Evolutionary conservation across 1,140 invertebrate species (phyloP).

Genomic region (Panagrolaimus sp.): DNA sequence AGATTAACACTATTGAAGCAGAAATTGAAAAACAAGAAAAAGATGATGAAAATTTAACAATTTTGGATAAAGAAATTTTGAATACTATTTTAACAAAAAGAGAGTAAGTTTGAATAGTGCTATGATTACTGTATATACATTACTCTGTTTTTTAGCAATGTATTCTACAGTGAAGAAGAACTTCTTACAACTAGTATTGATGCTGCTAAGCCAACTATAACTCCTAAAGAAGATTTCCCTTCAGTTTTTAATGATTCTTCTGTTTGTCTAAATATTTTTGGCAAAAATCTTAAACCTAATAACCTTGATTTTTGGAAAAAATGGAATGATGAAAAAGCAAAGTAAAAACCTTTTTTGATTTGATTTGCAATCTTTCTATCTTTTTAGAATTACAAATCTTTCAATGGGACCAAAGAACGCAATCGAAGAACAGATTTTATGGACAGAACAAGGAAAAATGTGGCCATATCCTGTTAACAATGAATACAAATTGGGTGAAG

Average conservation of each 20-base stretch:
- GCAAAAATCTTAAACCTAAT: not conserved
- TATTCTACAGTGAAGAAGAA: not conserved
- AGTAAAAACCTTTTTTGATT: constrained; percentile 16
- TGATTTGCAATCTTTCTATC: constrained; percentile 11
- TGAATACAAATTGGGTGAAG: constrained; percentile 65
- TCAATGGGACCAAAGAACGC: constrained; percentile 69
- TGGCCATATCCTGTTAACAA: constrained; percentile 97
- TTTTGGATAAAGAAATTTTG: constrained; percentile 27
- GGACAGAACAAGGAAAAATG: constrained; percentile 86
- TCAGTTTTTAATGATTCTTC: constrained; percentile 13
- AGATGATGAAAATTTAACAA: constrained; percentile 16
- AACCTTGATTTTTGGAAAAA: constrained; percentile 2
- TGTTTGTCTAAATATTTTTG: constrained; percentile 19
- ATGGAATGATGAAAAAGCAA: constrained; percentile 1
- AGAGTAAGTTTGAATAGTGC: constrained; percentile 8
- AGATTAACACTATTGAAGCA: constrained; percentile 17
- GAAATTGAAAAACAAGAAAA: constrained; percentile 20
- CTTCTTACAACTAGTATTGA: not conserved
- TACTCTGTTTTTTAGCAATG: constrained; percentile 1
- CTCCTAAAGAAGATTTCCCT: not conserved
- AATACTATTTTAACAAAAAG: constrained; percentile 16
- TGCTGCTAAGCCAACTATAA: not conserved
- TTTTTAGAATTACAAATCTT: constrained; percentile 20
- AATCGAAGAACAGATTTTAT: constrained; percentile 82
- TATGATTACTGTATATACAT: not conserved